These are phyloP conservation scores for Drosophila lini DNA, from an alignment of 1,140 invertebrate genomes.

Conservation along the genomic window DNA sequence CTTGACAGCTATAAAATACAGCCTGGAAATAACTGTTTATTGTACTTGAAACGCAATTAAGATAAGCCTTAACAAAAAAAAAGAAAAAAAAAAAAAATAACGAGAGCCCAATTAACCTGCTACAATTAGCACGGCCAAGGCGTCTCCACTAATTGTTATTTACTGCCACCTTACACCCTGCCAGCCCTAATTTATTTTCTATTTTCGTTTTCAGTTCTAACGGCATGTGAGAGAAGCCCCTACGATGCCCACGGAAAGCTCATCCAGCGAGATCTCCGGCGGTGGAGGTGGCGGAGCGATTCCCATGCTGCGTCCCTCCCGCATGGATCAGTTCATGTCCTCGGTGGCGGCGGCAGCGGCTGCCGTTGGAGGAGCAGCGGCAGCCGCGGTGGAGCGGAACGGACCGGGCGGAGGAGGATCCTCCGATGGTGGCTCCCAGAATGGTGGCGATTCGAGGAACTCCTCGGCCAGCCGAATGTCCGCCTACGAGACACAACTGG, in stretches of 20 bases:
- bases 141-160: constrained; percentile 76
- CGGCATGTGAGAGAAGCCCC: constrained; percentile 65
- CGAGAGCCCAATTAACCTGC: constrained; percentile 50
- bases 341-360: constrained; percentile 77
- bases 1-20: constrained; percentile 34
- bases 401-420: constrained; percentile 28
- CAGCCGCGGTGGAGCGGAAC: constrained; percentile 14
- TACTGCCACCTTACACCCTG: constrained; percentile 16
- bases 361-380: constrained; percentile 38
- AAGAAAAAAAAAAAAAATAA: neutral
- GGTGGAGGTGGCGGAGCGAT: constrained; percentile 66
- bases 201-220: constrained; percentile 50
- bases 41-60: constrained; percentile 72
- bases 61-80: constrained; percentile 51
- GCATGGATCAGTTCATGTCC: constrained; percentile 87
- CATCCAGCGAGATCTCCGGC: constrained; percentile 60
- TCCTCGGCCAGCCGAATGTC: constrained; percentile 84
- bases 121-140: constrained; percentile 61
- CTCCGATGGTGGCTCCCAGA: constrained; percentile 60
- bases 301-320: constrained; percentile 79
- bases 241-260: constrained; percentile 79
- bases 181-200: constrained; percentile 3
- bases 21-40: constrained; percentile 59
- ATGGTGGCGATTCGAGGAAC: constrained; percentile 85
- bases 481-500: constrained; percentile 87